Evolutionary conservation across 2,888 invertebrate genomes (phyloP).

Genomic region (Orthonevra nobilis): DNA sequence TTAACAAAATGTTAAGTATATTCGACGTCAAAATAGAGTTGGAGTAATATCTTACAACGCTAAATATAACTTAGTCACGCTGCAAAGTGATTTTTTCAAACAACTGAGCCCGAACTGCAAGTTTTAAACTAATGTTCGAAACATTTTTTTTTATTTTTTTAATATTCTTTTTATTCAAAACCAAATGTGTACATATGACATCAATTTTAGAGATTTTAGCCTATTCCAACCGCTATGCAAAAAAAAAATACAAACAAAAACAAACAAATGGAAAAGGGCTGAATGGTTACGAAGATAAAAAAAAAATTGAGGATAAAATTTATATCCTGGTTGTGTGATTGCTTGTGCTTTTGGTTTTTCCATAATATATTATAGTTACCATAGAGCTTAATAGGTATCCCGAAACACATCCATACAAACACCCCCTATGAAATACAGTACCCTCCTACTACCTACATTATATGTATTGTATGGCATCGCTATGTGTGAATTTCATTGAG

Average conservation of each 20-base stretch:
- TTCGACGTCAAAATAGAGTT: too few relatives aligned
- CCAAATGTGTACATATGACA: conserved; percentile 42
- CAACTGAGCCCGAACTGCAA: too few relatives aligned
- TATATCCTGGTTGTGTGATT: conserved; percentile 73
- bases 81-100: too few relatives aligned
- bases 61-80: too few relatives aligned
- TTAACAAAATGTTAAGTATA: too few relatives aligned
- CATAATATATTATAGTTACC: conserved; percentile 70
- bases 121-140: not conserved
- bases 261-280: conserved; percentile 45
- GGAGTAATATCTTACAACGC: too few relatives aligned
- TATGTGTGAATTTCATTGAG: conserved; percentile 70
- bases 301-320: conserved; percentile 69
- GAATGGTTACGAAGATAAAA: conserved; percentile 22
- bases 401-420: conserved; percentile 41
- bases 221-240: conserved; percentile 19
- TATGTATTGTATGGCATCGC: conserved; percentile 54
- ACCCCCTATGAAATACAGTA: conserved; percentile 64
- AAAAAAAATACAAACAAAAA: conserved; percentile 56
- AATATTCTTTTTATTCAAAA: conserved; percentile 36
- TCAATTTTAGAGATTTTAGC: conserved; percentile 47
- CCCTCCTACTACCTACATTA: conserved; percentile 65
- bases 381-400: conserved; percentile 69
- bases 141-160: not conserved
- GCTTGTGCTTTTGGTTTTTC: conserved; percentile 71